A percentile compares a stretch with the other conserved stretches of the same genome.
phyloP scores from a whole-genome alignment of 2,888 invertebrate genomes.

The Thecophora atra region DNA sequence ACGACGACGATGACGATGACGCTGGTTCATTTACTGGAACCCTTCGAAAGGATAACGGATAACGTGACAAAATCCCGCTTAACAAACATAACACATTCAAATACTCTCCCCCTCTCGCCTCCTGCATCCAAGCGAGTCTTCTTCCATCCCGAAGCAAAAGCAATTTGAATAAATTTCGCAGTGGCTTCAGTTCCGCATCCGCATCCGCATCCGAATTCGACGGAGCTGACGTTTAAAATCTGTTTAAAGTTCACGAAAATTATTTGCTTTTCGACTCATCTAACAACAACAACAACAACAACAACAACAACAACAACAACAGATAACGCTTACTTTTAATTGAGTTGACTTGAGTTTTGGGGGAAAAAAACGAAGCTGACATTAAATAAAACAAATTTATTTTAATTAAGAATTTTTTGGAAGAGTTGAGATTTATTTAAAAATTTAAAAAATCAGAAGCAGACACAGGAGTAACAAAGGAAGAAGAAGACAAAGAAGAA shows the following conservation, averaged over 20 bases:
- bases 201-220: neutral
- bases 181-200: slow-evolving; percentile 13
- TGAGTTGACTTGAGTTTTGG: too few species aligned
- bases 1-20: too few species aligned
- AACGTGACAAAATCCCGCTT: neutral
- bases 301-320: too few species aligned
- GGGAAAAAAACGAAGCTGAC: too few species aligned
- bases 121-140: neutral
- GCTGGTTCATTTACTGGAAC: neutral
- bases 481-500: too few species aligned
- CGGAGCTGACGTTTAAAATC: neutral
- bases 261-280: neutral
- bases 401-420: too few species aligned
- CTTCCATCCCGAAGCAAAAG: slow-evolving; percentile 5
- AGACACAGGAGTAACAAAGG: too few species aligned
- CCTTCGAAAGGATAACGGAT: neutral
- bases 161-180: slow-evolving; percentile 26
- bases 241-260: neutral
- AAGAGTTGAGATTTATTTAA: too few species aligned
- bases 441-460: too few species aligned
- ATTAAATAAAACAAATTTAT: too few species aligned
- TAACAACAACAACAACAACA: too few species aligned
- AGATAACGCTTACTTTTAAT: too few species aligned
- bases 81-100: neutral
- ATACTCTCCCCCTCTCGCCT: neutral